Conservation (phyloP, 1,140 invertebrate genomes). For the Temnothorax longispinosus region DNA sequence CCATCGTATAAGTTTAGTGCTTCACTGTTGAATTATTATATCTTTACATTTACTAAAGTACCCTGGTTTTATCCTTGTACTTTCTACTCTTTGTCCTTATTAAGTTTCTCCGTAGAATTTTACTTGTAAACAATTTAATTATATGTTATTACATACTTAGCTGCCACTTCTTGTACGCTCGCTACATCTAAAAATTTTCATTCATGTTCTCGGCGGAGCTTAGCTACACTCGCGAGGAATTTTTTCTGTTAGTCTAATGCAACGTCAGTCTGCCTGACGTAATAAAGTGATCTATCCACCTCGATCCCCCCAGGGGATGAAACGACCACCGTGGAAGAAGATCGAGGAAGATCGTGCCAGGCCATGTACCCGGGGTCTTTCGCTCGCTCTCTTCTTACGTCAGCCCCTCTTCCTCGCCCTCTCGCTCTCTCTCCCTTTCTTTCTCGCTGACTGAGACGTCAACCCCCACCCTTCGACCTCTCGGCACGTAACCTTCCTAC, state of each 20-base stretch:
- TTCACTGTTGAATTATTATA: background rate
- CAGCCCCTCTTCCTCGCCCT: slow-evolving; percentile 6
- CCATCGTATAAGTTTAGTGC: background rate
- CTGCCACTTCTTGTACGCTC: background rate
- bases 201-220: background rate
- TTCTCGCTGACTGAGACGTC: slow-evolving; percentile 80
- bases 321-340: slow-evolving; percentile 63
- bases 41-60: background rate
- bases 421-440: slow-evolving; percentile 51
- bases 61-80: background rate
- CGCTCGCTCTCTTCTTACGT: slow-evolving; percentile 37
- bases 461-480: slow-evolving; percentile 74
- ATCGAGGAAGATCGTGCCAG: slow-evolving; percentile 67
- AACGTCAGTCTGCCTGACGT: slow-evolving; percentile 48
- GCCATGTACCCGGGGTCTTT: slow-evolving; percentile 41
- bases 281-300: slow-evolving; percentile 69
- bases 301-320: slow-evolving; percentile 56
- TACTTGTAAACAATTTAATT: background rate
- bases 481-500: slow-evolving; percentile 75
- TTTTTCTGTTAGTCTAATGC: slow-evolving; percentile 46
- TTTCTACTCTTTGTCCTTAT: background rate
- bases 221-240: slow-evolving; percentile 13
- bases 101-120: background rate
- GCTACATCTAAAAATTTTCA: background rate
- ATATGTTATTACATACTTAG: background rate